Percentiles rank a stretch among this genome's conserved stretches.
Conservation (phyloP, 2,113 vertebrate genomes). For the Onychostoma macrolepis region DNA sequence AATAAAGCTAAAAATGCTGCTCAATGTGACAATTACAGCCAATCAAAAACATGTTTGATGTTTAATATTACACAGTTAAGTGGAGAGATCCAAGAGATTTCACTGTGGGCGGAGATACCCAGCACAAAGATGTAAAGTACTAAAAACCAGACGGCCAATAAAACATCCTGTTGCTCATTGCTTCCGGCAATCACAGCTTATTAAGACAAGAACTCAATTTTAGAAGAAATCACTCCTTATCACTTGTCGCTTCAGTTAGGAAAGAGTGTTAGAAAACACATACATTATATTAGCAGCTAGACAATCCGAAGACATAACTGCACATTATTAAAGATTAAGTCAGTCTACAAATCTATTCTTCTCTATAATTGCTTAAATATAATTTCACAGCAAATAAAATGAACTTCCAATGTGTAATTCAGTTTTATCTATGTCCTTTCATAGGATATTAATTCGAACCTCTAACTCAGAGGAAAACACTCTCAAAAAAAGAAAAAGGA, state of each 20-base stretch:
- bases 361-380: neutral
- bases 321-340: neutral
- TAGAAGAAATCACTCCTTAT: neutral
- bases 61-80: no score
- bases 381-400: neutral
- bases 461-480: constrained; percentile 7
- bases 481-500: neutral
- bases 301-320: neutral
- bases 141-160: neutral
- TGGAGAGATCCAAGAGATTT: no score
- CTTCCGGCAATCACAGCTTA: neutral
- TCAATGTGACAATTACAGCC: no score
- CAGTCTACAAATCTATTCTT: neutral
- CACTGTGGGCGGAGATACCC: no score
- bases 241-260: neutral
- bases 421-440: neutral
- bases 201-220: neutral
- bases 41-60: no score
- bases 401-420: neutral
- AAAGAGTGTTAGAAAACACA: neutral
- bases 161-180: neutral
- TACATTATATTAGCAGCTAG: neutral
- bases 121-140: neutral
- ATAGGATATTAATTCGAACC: neutral
- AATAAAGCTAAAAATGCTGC: neutral